Percentiles rank a stretch among this genome's conserved stretches.
These are phyloP conservation scores for Tetragnatha versicolor DNA, from an alignment of 1,140 invertebrate species.

Conservation along the genomic window DNA sequence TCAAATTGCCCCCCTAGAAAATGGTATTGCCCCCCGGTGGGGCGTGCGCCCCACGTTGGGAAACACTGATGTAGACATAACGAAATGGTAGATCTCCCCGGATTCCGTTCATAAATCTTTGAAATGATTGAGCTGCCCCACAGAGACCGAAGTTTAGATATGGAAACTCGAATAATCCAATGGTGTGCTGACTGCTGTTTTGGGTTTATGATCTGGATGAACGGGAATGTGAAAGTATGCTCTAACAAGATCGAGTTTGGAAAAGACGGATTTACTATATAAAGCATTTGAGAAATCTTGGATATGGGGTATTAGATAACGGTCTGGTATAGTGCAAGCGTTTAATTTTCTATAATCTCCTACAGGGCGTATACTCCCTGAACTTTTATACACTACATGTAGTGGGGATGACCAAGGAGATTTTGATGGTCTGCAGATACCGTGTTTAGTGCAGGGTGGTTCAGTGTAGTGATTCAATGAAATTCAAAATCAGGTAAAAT, in stretches of 20 bases:
- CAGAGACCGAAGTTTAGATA: neutral
- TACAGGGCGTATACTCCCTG: neutral
- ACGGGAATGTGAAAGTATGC: neutral
- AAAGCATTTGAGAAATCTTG: neutral
- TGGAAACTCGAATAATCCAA: conserved; percentile 14
- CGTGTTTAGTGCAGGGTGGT: too few relatives aligned
- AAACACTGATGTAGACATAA: neutral
- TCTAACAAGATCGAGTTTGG: neutral
- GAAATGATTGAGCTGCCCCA: neutral
- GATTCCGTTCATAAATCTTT: conserved; percentile 5
- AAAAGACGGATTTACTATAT: neutral
- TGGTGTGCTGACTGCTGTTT: neutral
- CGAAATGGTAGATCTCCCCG: neutral
- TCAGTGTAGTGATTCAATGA: too few relatives aligned
- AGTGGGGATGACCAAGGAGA: neutral
- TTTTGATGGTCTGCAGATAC: neutral
- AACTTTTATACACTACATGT: neutral
- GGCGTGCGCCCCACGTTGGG: too few relatives aligned
- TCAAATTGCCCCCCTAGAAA: too few relatives aligned
- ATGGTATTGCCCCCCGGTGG: too few relatives aligned
- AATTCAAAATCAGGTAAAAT: too few relatives aligned
- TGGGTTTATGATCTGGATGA: neutral
- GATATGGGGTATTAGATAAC: neutral
- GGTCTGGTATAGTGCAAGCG: neutral
- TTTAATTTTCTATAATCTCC: neutral